Conservation (phyloP, 2,113 vertebrate genomes). For the Anolis carolinensis region DNA sequence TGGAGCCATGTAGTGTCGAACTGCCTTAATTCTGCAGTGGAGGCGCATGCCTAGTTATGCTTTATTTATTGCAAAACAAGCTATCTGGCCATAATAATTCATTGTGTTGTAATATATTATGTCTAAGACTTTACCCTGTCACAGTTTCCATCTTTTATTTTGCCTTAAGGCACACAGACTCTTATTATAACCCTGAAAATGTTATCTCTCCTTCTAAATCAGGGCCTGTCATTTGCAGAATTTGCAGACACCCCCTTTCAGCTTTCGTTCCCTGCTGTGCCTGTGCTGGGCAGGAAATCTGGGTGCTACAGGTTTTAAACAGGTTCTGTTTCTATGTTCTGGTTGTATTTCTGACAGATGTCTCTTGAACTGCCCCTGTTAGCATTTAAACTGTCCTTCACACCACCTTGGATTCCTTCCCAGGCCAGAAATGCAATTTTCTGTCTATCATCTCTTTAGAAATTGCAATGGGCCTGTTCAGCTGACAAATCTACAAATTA, state of each 20-base stretch:
- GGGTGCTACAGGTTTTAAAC: not conserved
- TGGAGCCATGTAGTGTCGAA: too few relatives aligned
- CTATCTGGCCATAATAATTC: too few relatives aligned
- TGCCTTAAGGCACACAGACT: not conserved
- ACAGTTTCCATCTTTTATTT: not conserved
- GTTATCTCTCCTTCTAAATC: not conserved
- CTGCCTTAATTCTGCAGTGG: too few relatives aligned
- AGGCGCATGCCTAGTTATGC: too few relatives aligned
- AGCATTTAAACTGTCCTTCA: slow-evolving; percentile 37
- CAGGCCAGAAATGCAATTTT: slow-evolving; percentile 48
- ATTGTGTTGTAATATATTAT: too few relatives aligned
- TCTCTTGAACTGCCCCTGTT: slow-evolving; percentile 47
- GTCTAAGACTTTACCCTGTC: too few relatives aligned
- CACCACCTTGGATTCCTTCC: slow-evolving; percentile 46
- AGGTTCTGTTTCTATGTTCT: not conserved
- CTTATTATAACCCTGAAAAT: not conserved
- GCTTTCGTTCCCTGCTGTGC: not conserved
- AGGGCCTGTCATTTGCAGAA: not conserved
- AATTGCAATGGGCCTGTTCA: slow-evolving; percentile 26
- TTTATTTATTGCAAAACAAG: too few relatives aligned
- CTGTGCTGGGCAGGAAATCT: not conserved
- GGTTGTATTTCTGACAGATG: slow-evolving; percentile 23
- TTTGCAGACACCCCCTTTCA: not conserved
- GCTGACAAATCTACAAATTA: slow-evolving; percentile 29
- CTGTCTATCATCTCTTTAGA: not conserved